Evolutionary conservation across 2,113 vertebrate species (phyloP).

Genomic region (Protobothrops mucrosquamatus): DNA sequence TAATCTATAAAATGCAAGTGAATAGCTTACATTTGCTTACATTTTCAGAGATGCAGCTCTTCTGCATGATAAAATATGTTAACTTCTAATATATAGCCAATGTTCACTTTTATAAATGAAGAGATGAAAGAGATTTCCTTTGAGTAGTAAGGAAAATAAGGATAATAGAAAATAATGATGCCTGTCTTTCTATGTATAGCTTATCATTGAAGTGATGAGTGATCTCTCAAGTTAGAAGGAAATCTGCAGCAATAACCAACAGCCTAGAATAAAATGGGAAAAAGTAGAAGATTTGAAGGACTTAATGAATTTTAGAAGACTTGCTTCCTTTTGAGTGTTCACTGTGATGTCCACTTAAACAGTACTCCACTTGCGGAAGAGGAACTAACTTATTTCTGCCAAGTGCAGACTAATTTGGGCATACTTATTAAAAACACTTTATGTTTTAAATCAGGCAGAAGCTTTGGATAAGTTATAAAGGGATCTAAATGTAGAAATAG

Average conservation of each 20-base stretch:
- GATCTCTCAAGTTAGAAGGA: background rate
- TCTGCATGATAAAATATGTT: background rate
- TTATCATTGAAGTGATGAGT: background rate
- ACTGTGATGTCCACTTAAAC: background rate
- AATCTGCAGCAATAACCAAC: background rate
- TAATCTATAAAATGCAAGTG: background rate
- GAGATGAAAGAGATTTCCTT: background rate
- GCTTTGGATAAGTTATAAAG: background rate
- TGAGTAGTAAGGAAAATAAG: background rate
- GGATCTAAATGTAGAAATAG: background rate
- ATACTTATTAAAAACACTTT: background rate
- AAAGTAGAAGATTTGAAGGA: background rate
- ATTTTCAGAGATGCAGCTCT: background rate
- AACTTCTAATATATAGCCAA: background rate
- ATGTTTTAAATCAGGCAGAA: background rate
- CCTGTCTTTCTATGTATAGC: background rate
- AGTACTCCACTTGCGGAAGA: background rate
- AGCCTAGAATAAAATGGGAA: background rate
- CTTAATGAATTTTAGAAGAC: background rate
- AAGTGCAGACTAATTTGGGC: background rate
- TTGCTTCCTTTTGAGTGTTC: background rate
- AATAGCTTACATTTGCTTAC: background rate
- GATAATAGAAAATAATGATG: background rate
- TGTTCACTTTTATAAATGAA: background rate
- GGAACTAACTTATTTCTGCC: background rate